Evolutionary conservation across 2,888 invertebrate species (phyloP).

Genomic region (Calameuta pallipes): DNA sequence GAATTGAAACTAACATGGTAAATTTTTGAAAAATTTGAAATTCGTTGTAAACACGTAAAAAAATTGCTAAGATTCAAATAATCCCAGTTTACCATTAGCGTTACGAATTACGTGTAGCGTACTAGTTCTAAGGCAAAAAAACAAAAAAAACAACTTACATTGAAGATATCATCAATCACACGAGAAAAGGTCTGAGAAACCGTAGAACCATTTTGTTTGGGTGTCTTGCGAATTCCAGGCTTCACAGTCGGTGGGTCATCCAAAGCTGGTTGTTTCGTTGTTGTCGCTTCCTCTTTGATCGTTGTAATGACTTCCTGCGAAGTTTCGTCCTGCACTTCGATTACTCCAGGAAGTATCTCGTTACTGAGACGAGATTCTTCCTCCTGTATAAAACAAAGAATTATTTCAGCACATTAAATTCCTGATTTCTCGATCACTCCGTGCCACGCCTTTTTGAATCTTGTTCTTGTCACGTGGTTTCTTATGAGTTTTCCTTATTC

Average conservation of each 20-base stretch:
- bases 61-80: not conserved
- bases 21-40: not conserved
- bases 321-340: constrained; percentile 13
- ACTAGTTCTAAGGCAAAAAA: not conserved
- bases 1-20: not conserved
- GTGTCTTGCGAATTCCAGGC: constrained; percentile 15
- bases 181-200: constrained; percentile 15
- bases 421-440: not conserved
- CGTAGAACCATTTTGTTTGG: not conserved
- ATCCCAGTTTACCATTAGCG: not conserved
- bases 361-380: constrained; percentile 21
- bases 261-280: constrained; percentile 13
- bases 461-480: not conserved
- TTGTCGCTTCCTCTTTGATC: not conserved
- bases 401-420: not conserved
- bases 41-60: not conserved
- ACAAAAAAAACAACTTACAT: constrained; percentile 5
- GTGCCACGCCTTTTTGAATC: not conserved
- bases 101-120: not conserved
- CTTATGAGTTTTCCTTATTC: not conserved
- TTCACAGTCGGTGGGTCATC: constrained; percentile 16
- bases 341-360: constrained; percentile 16
- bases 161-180: constrained; percentile 20
- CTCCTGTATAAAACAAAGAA: not conserved
- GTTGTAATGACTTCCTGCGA: not conserved